Evolutionary conservation across 2,888 invertebrate species (phyloP).

Genomic region (Caradrina kadenii): DNA sequence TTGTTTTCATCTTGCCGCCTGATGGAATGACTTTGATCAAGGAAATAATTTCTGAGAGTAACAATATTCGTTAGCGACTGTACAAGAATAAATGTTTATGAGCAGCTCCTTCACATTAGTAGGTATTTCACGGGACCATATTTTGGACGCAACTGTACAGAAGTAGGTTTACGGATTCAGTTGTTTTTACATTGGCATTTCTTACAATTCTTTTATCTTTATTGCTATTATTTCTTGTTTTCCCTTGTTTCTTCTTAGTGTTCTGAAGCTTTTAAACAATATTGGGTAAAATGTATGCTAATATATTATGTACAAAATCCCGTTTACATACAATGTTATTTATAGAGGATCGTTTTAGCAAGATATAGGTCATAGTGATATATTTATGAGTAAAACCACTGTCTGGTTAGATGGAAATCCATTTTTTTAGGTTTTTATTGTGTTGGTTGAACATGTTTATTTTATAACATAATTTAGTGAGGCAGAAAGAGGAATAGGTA

Average conservation of each 20-base stretch:
- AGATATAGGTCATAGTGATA: slow-evolving; percentile 36
- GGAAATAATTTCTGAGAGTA: slow-evolving; percentile 34
- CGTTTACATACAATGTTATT: slow-evolving; percentile 26
- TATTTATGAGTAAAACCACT: slow-evolving; percentile 49
- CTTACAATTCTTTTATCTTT: slow-evolving; percentile 22
- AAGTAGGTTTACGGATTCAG: slow-evolving; percentile 35
- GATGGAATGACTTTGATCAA: slow-evolving; percentile 39
- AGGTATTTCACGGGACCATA: slow-evolving; percentile 49
- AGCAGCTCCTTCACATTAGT: slow-evolving; percentile 61
- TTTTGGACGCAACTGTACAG: slow-evolving; percentile 52
- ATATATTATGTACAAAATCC: slow-evolving; percentile 18
- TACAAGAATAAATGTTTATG: slow-evolving; percentile 67
- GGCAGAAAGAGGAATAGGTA: slow-evolving; percentile 21
- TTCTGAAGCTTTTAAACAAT: slow-evolving; percentile 27
- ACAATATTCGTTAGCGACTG: slow-evolving; percentile 59
- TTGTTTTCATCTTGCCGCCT: slow-evolving; percentile 37
- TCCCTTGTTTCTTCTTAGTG: slow-evolving; percentile 12
- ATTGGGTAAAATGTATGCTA: slow-evolving; percentile 7
- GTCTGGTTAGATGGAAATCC: slow-evolving; percentile 24
- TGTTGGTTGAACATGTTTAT: slow-evolving; percentile 39
- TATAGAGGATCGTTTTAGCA: slow-evolving; percentile 26
- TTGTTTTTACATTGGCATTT: slow-evolving; percentile 40
- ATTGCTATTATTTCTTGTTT: slow-evolving; percentile 25
- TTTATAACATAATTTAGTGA: slow-evolving; percentile 43
- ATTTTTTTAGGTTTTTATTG: slow-evolving; percentile 43